phyloP scores from a whole-genome alignment of 2,888 invertebrate species.

The Scaptomyza caliginosa region DNA sequence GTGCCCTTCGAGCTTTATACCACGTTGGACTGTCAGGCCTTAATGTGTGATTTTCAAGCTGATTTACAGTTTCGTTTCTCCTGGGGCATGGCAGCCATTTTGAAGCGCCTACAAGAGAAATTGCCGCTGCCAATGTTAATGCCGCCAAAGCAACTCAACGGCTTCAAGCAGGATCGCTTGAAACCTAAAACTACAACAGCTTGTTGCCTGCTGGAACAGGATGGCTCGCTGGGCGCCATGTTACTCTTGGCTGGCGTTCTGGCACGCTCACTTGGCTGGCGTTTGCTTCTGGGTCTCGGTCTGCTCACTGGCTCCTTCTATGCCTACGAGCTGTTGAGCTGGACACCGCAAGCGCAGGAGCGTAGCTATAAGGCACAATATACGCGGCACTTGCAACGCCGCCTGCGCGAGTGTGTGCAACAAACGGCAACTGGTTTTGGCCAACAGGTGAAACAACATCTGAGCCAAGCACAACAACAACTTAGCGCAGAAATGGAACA shows the following conservation, averaged over 20 bases:
- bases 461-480: conserved; percentile 25
- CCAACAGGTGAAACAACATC: conserved; percentile 84
- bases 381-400: conserved; percentile 94
- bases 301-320: conserved; percentile 94
- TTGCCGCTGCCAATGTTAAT: conserved; percentile 70
- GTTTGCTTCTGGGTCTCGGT: conserved; percentile 92
- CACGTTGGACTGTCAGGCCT: conserved; percentile 96
- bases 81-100: conserved; percentile 94
- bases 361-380: conserved; percentile 97
- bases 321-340: conserved; percentile 97
- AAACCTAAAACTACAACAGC: conserved; percentile 80
- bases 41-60: conserved; percentile 97
- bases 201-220: conserved; percentile 89
- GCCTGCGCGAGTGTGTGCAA: conserved; percentile 95
- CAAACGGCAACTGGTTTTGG: conserved; percentile 97
- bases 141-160: conserved; percentile 45
- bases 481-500: conserved; percentile 4
- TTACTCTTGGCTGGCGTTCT: conserved; percentile 92
- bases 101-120: conserved; percentile 91
- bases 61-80: conserved; percentile 97
- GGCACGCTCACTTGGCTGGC: conserved; percentile 98
- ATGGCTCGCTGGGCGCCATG: conserved; percentile 96
- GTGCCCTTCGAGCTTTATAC: conserved; percentile 96
- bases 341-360: conserved; percentile 98
- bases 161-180: conserved; percentile 47